These are phyloP conservation scores for Maccullochella peelii DNA, from an alignment of 2,113 vertebrate species.

Conservation along the genomic window DNA sequence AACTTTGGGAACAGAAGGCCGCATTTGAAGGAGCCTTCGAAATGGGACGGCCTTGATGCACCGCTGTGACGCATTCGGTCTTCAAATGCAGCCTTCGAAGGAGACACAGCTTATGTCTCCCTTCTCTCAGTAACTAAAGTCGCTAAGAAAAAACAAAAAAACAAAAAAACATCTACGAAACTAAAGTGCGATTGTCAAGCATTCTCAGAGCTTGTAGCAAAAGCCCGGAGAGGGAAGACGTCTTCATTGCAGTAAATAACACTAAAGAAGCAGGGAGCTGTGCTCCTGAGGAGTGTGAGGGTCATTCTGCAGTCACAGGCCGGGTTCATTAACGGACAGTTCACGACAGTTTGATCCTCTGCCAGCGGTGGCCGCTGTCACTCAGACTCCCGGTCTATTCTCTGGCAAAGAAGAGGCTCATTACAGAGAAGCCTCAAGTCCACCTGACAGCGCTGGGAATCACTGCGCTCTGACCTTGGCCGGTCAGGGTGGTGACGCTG, in stretches of 20 bases:
- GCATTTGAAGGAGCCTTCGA: no score
- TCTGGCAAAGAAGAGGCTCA: background rate
- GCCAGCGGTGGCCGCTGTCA: background rate
- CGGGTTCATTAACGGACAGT: background rate
- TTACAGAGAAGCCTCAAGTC: conserved; percentile 3
- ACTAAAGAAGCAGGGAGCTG: background rate
- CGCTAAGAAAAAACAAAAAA: no score
- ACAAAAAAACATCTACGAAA: background rate
- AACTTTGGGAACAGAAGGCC: no score
- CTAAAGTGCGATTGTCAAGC: background rate
- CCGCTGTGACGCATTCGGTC: no score
- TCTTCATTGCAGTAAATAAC: background rate
- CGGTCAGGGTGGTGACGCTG: background rate
- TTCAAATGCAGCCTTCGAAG: no score
- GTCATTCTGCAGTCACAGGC: background rate
- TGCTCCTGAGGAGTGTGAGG: background rate
- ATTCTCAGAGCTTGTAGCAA: background rate
- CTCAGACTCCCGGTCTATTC: background rate
- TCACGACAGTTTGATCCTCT: background rate
- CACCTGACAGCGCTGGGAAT: conserved; percentile 11
- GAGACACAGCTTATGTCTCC: no score
- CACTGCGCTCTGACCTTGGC: conserved; percentile 24
- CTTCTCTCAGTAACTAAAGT: no score
- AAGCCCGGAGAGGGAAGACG: no score
- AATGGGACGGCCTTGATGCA: no score